Conservation (phyloP, 2,113 vertebrate genomes). For the Crypturellus undulatus region DNA sequence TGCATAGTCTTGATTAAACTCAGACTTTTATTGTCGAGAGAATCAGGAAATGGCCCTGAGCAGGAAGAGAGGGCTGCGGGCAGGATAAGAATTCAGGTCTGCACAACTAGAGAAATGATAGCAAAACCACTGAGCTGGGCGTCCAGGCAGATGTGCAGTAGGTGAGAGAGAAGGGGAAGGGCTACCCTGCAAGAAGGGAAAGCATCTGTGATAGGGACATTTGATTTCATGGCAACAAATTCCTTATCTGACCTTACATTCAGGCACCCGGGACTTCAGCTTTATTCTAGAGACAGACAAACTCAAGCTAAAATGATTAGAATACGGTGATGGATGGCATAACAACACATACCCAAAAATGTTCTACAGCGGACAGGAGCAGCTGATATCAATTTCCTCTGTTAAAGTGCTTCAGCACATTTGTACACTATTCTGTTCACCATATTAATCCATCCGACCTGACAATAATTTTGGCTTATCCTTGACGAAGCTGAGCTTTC, state of each 20-base stretch:
- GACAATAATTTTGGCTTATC: background rate
- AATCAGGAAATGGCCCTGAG: background rate
- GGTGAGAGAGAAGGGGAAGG: background rate
- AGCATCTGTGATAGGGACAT: background rate
- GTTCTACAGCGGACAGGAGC: background rate
- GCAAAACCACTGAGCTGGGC: rapidly evolving
- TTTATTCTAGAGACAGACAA: background rate
- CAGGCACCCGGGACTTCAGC: background rate
- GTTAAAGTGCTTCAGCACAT: background rate
- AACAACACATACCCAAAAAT: background rate
- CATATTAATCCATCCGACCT: background rate
- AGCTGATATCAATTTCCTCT: background rate
- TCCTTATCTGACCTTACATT: background rate
- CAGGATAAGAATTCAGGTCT: background rate
- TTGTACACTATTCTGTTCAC: background rate
- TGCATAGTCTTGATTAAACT: slow-evolving; percentile 28
- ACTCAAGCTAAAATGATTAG: background rate
- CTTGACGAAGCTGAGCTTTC: background rate
- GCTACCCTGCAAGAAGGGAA: background rate
- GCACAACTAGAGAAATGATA: background rate
- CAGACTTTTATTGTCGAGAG: slow-evolving; percentile 10
- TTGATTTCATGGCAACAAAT: background rate
- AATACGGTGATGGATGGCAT: background rate
- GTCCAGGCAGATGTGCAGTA: background rate
- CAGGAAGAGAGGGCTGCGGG: background rate